phyloP scores from a whole-genome alignment of 2,113 vertebrate species.

The Rhipidura dahli region DNA sequence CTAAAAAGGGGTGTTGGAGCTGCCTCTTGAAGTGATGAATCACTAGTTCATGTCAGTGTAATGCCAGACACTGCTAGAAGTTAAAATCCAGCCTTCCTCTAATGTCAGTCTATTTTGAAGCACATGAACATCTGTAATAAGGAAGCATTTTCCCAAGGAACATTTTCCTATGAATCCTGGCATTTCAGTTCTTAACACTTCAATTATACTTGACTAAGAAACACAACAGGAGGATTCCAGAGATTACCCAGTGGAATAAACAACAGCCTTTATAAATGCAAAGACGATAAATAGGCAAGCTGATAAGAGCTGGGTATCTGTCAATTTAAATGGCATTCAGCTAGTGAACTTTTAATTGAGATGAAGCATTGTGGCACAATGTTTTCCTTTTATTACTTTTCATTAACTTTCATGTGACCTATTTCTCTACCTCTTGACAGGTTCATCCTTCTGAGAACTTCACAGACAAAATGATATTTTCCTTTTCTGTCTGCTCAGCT shows the following conservation, averaged over 20 bases:
- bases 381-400: conserved; percentile 56
- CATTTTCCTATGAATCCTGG: conserved; percentile 49
- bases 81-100: background rate
- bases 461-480: conserved; percentile 30
- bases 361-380: conserved; percentile 34
- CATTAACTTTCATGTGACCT: conserved; percentile 61
- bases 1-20: background rate
- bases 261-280: conserved; percentile 50
- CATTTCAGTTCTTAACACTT: conserved; percentile 52
- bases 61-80: background rate
- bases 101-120: background rate
- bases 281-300: conserved; percentile 17
- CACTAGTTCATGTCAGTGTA: background rate
- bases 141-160: background rate
- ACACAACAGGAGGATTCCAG: conserved; percentile 48
- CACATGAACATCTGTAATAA: conserved; percentile 63
- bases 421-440: conserved; percentile 62
- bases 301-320: conserved; percentile 18
- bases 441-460: conserved; percentile 64
- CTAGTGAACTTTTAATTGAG: conserved; percentile 69
- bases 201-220: conserved; percentile 55
- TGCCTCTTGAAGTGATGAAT: background rate
- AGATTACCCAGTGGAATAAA: conserved; percentile 53
- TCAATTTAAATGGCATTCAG: conserved; percentile 63
- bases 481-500: conserved; percentile 33